Evolutionary conservation across 2,113 vertebrate species (phyloP).

Genomic region (Pogonocichla stellata): DNA sequence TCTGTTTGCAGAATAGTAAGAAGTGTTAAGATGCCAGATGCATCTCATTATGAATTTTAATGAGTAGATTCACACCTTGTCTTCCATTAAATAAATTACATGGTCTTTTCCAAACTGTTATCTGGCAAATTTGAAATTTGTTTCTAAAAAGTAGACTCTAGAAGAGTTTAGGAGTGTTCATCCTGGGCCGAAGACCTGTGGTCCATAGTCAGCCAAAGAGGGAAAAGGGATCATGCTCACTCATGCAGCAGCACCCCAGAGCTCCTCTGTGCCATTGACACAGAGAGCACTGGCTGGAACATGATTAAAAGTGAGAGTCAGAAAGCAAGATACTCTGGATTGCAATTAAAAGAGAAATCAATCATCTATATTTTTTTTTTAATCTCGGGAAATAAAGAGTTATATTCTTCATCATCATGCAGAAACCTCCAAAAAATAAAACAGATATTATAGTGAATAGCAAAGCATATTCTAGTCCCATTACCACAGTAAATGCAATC

Average conservation of each 20-base stretch:
- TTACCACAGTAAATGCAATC: slow-evolving; percentile 1
- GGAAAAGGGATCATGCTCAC: background rate
- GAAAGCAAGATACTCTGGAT: slow-evolving; percentile 11
- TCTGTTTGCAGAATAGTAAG: slow-evolving; percentile 51
- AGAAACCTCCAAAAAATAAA: slow-evolving; percentile 49
- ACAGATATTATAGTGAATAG: slow-evolving; percentile 17
- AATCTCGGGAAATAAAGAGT: background rate
- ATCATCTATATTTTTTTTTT: slow-evolving; percentile 36
- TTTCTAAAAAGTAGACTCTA: background rate
- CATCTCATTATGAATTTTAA: slow-evolving; percentile 50
- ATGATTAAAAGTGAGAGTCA: slow-evolving; percentile 8
- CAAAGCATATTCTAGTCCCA: background rate
- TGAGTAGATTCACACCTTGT: slow-evolving; percentile 28
- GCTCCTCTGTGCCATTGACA: background rate
- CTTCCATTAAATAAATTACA: slow-evolving; percentile 41
- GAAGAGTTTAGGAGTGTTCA: background rate
- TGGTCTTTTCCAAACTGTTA: slow-evolving; percentile 30
- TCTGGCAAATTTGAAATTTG: background rate
- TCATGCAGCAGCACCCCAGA: background rate
- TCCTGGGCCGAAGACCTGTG: background rate
- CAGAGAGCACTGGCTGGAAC: background rate
- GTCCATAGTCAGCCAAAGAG: background rate
- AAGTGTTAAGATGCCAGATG: slow-evolving; percentile 36
- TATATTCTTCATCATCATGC: slow-evolving; percentile 48
- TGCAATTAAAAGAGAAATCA: slow-evolving; percentile 23